Percentiles rank a stretch among this genome's conserved stretches.
These are phyloP conservation scores for Heterochromis multidens DNA, from an alignment of 2,113 vertebrate species.

Conservation along the genomic window DNA sequence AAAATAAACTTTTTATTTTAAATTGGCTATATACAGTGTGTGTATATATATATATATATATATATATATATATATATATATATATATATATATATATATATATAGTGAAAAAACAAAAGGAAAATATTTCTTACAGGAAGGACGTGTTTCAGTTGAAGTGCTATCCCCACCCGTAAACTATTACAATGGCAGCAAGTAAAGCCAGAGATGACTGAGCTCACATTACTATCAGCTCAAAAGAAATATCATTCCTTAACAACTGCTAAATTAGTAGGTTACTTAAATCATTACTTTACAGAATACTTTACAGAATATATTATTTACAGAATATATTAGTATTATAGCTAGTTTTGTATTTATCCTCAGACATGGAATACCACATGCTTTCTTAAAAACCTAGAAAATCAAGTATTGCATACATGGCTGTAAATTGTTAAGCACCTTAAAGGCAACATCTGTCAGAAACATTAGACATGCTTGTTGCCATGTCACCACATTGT, in stretches of 20 bases:
- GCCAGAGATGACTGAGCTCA: slow-evolving; percentile 7
- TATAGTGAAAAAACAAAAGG: not conserved
- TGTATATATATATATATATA: too few species aligned
- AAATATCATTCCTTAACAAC: not conserved
- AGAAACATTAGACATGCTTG: not conserved
- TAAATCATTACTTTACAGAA: not conserved
- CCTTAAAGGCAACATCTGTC: not conserved
- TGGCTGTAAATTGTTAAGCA: not conserved
- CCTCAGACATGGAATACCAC: not conserved
- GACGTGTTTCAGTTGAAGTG: not conserved
- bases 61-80: too few species aligned
- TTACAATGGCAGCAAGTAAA: not conserved
- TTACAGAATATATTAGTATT: too few species aligned
- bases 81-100: too few species aligned
- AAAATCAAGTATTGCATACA: not conserved
- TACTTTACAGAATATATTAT: too few species aligned
- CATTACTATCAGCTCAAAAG: not conserved
- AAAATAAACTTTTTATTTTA: too few species aligned
- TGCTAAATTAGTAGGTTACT: not conserved
- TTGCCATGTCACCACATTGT: not conserved
- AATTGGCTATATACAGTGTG: too few species aligned
- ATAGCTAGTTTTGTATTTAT: not conserved
- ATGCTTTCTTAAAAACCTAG: not conserved
- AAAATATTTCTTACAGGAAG: not conserved
- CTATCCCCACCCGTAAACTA: not conserved